Conservation (phyloP, 2,113 vertebrate species). For the Prunella fulvescens region DNA sequence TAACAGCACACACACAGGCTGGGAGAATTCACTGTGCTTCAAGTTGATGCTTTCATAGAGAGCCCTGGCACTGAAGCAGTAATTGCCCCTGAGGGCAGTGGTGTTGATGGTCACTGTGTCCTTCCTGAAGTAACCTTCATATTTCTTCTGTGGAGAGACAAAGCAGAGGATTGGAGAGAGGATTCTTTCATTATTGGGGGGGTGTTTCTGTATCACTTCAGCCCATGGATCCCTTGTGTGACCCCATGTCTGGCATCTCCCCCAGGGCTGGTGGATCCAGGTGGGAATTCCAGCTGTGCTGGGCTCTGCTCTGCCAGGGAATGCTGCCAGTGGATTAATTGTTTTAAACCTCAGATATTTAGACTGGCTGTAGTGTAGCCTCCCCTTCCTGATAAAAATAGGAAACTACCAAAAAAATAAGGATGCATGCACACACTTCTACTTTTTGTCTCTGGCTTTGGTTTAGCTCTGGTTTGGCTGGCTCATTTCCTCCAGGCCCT, state of each 20-base stretch:
- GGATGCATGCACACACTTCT: not conserved
- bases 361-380: not conserved
- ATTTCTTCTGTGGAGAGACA: conserved; percentile 17
- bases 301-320: not conserved
- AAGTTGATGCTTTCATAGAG: not conserved
- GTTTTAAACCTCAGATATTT: not conserved
- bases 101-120: not conserved
- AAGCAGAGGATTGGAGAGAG: not conserved
- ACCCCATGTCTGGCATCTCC: not conserved
- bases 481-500: not conserved
- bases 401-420: not conserved
- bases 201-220: not conserved
- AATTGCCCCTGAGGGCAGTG: not conserved
- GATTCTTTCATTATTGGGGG: not conserved
- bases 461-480: not conserved
- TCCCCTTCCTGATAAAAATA: not conserved
- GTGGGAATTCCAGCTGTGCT: not conserved
- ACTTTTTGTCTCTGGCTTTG: not conserved
- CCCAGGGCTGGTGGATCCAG: not conserved
- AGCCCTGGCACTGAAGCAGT: conserved; percentile 55
- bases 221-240: not conserved
- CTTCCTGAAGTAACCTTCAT: not conserved
- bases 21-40: conserved; percentile 47
- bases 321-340: not conserved
- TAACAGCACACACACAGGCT: not conserved